A percentile compares a stretch with the other conserved stretches of the same genome.
Evolutionary conservation across 2,113 vertebrate species (phyloP).

Genomic region (Oxygymnocypris stewartii): DNA sequence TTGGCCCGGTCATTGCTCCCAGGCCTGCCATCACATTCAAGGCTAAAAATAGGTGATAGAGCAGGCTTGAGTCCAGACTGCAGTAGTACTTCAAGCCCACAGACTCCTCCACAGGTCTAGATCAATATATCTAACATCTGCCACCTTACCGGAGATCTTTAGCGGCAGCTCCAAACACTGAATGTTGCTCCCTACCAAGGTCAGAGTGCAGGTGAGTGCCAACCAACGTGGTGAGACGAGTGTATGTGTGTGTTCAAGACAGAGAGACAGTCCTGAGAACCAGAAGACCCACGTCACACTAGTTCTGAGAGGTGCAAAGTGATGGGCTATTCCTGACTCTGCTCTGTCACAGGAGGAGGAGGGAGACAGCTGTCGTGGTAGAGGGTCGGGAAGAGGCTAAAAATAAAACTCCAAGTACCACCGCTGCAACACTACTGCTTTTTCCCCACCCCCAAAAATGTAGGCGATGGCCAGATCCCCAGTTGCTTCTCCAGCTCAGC

Average conservation of each 20-base stretch:
- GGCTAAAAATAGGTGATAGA: slow-evolving; percentile 70
- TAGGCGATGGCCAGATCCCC: slow-evolving; percentile 42
- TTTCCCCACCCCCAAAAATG: slow-evolving; percentile 56
- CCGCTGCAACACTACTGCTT: slow-evolving; percentile 45
- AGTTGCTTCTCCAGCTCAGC: slow-evolving; percentile 64
- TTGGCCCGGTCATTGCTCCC: not conserved
- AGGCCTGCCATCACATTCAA: slow-evolving; percentile 21
- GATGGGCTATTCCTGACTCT: slow-evolving; percentile 68
- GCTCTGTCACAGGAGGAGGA: slow-evolving; percentile 56
- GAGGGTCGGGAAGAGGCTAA: slow-evolving; percentile 67
- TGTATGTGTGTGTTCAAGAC: slow-evolving; percentile 15
- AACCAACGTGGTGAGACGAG: not conserved
- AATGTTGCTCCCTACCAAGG: slow-evolving; percentile 15
- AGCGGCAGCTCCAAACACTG: slow-evolving; percentile 8
- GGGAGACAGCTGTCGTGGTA: slow-evolving; percentile 84
- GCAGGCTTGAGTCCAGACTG: slow-evolving; percentile 42
- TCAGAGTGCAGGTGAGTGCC: not conserved
- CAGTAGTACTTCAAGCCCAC: slow-evolving; percentile 38
- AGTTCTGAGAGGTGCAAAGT: slow-evolving; percentile 37
- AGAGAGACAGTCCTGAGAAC: slow-evolving; percentile 28
- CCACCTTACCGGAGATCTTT: slow-evolving; percentile 59
- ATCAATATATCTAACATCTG: not conserved
- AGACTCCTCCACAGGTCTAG: slow-evolving; percentile 19
- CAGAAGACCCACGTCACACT: slow-evolving; percentile 43
- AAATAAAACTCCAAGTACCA: slow-evolving; percentile 73